Percentiles rank a stretch among this genome's conserved stretches.
Evolutionary conservation across 1,140 invertebrate species (phyloP).

Genomic region (Drosophila hydei): DNA sequence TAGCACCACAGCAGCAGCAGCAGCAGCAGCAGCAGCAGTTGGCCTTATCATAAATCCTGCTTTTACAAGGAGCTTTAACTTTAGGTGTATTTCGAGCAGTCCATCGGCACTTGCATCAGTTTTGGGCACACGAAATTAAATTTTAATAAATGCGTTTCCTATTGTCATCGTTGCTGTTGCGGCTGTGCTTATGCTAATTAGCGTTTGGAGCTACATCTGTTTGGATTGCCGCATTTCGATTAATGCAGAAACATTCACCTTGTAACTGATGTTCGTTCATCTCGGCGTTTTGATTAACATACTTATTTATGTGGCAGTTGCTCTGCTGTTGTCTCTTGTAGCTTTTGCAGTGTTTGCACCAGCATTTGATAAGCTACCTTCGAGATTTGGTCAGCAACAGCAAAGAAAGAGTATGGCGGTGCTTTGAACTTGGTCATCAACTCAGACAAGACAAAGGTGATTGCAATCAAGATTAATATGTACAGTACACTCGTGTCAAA

Average conservation of each 20-base stretch:
- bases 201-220: conserved; percentile 33
- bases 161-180: conserved; percentile 22
- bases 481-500: not conserved
- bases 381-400: conserved; percentile 11
- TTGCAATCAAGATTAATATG: not conserved
- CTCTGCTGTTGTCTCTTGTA: conserved; percentile 20
- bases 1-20: not conserved
- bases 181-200: conserved; percentile 55
- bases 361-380: conserved; percentile 28
- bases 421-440: not conserved
- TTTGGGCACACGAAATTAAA: conserved; percentile 52
- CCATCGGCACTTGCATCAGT: conserved; percentile 25
- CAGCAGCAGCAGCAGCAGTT: conserved; percentile 18
- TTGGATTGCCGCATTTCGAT: conserved; percentile 27
- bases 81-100: not conserved
- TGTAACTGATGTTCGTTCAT: conserved; percentile 26
- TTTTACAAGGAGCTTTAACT: conserved; percentile 9
- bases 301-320: conserved; percentile 24
- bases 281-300: conserved; percentile 63
- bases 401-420: conserved; percentile 4
- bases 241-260: conserved; percentile 64
- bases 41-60: conserved; percentile 24
- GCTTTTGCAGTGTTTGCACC: conserved; percentile 35
- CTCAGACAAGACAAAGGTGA: not conserved
- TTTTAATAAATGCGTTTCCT: conserved; percentile 62